Evolutionary conservation across 2,113 vertebrate genomes (phyloP).

Genomic region (Puma concolor): DNA sequence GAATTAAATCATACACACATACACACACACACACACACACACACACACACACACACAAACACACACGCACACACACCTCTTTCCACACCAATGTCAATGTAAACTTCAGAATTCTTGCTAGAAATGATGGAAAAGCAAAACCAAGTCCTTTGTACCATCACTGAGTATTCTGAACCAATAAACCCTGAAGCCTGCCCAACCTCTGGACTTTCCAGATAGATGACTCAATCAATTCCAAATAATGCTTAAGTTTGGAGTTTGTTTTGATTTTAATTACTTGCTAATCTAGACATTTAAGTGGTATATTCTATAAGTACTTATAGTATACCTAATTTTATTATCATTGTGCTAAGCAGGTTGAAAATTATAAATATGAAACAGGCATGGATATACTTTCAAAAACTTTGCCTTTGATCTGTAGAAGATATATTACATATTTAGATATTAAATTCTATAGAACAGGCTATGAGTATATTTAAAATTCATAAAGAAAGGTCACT

Average conservation of each 20-base stretch:
- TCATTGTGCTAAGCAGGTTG: neutral
- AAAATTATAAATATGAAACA: conserved; percentile 14
- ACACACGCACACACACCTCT: neutral
- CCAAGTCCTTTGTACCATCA: neutral
- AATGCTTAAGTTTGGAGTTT: neutral
- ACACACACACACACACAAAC: neutral
- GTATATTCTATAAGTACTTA: neutral
- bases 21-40: neutral
- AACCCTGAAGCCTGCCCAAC: neutral
- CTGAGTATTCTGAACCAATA: neutral
- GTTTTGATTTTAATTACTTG: neutral
- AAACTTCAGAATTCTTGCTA: neutral
- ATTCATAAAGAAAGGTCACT: neutral
- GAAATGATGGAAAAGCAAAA: neutral
- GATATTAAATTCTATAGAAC: neutral
- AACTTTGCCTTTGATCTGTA: neutral
- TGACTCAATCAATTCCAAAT: neutral
- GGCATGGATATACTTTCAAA: neutral
- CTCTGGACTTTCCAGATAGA: neutral
- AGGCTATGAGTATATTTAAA: neutral
- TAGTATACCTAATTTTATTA: neutral
- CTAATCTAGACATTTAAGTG: neutral
- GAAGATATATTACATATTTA: neutral
- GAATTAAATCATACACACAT: neutral
- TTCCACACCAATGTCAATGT: neutral